These are phyloP conservation scores for Acromyrmex heyeri DNA, from an alignment of 1,140 invertebrate species.

Conservation along the genomic window DNA sequence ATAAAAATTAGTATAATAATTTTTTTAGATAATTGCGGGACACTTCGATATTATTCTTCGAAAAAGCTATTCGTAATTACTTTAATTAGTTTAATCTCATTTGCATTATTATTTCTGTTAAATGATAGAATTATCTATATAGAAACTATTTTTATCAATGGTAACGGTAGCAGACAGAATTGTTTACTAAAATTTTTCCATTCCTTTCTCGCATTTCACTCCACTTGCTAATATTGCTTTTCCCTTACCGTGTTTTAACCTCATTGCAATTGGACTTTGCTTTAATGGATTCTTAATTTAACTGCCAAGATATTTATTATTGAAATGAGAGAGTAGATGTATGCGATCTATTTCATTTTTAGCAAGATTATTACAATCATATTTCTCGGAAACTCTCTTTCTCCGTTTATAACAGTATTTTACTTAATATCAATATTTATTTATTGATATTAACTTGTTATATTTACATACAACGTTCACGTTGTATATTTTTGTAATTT, in stretches of 20 bases:
- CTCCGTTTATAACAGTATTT: neutral
- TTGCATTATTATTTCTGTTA: constrained; percentile 5
- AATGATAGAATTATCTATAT: neutral
- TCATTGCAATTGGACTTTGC: neutral
- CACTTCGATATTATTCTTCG: neutral
- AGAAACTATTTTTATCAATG: neutral
- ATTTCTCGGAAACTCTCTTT: neutral
- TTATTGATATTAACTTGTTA: neutral
- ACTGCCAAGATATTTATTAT: constrained; percentile 9
- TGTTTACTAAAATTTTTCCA: constrained; percentile 13
- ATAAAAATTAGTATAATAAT: neutral
- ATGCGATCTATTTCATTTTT: neutral
- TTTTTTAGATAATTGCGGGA: constrained; percentile 20
- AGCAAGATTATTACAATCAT: neutral
- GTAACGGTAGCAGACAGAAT: neutral
- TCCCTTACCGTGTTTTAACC: neutral
- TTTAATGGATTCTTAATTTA: constrained; percentile 32
- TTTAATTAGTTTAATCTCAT: constrained; percentile 29
- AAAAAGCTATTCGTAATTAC: neutral
- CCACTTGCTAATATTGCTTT: neutral
- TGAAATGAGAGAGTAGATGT: neutral
- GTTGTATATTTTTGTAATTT: neutral
- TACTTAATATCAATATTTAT: neutral
- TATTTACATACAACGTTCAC: neutral
- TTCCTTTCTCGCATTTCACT: neutral